Percentiles rank a stretch among this genome's conserved stretches.
Evolutionary conservation across 1,140 invertebrate genomes (phyloP).

Genomic region (Chlorops oryzae): DNA sequence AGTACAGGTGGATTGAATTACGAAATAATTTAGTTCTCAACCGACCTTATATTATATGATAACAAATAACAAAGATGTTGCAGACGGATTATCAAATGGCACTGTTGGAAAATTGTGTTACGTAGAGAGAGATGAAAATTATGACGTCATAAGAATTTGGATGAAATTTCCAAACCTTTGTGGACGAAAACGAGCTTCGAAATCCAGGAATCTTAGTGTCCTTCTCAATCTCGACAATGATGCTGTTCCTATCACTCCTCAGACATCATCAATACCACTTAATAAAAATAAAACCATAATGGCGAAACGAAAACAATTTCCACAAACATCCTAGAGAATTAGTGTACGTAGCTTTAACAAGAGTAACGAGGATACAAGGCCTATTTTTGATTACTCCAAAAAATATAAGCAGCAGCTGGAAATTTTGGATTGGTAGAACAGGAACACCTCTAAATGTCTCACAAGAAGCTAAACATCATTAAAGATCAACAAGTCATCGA

Average conservation of each 20-base stretch:
- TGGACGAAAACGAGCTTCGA: neutral
- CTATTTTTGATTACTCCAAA: neutral
- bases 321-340: neutral
- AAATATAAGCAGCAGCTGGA: too few species aligned
- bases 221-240: neutral
- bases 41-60: slow-evolving; percentile 8
- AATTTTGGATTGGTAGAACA: too few species aligned
- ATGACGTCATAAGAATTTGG: slow-evolving; percentile 1
- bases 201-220: neutral
- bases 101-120: neutral
- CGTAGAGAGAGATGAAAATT: neutral
- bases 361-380: slow-evolving; percentile 3
- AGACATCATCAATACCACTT: neutral
- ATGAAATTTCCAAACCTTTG: too few species aligned
- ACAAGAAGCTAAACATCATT: too few species aligned
- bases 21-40: slow-evolving; percentile 7
- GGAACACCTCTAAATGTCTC: too few species aligned
- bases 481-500: too few species aligned
- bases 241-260: neutral
- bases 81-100: slow-evolving; percentile 4
- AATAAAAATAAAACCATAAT: neutral
- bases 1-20: slow-evolving; percentile 7
- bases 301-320: neutral
- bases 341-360: slow-evolving; percentile 6
- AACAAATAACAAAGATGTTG: slow-evolving; percentile 8